Evolutionary conservation across 2,113 vertebrate genomes (phyloP).

Genomic region (Gopherus evgoodei): DNA sequence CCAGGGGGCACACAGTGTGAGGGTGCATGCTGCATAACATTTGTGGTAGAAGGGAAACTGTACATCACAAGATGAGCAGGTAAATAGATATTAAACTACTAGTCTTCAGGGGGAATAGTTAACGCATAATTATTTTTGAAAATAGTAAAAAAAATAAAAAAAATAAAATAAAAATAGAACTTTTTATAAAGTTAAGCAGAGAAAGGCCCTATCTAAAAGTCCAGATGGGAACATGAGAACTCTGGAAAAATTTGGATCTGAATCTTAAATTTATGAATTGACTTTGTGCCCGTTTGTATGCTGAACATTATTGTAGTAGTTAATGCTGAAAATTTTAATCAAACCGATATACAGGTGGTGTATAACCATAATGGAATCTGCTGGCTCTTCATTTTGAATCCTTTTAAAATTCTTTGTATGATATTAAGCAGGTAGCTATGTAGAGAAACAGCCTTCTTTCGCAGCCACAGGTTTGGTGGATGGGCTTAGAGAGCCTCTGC

Average conservation of each 20-base stretch:
- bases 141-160: background rate
- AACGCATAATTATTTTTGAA: background rate
- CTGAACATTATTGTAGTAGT: background rate
- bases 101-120: background rate
- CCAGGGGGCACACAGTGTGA: accelerated
- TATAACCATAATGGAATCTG: background rate
- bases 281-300: background rate
- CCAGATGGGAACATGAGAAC: background rate
- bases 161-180: background rate
- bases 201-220: background rate
- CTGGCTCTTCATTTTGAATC: background rate
- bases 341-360: background rate
- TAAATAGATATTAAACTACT: background rate
- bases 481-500: background rate
- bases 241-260: background rate
- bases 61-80: background rate
- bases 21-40: background rate
- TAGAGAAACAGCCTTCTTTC: background rate
- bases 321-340: background rate
- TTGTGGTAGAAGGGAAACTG: background rate
- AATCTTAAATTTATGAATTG: background rate
- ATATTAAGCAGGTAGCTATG: background rate
- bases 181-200: background rate
- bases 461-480: background rate
- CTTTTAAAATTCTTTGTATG: background rate